Evolutionary conservation across 2,113 vertebrate genomes (phyloP).

Genomic region (Heloderma charlesbogerti): DNA sequence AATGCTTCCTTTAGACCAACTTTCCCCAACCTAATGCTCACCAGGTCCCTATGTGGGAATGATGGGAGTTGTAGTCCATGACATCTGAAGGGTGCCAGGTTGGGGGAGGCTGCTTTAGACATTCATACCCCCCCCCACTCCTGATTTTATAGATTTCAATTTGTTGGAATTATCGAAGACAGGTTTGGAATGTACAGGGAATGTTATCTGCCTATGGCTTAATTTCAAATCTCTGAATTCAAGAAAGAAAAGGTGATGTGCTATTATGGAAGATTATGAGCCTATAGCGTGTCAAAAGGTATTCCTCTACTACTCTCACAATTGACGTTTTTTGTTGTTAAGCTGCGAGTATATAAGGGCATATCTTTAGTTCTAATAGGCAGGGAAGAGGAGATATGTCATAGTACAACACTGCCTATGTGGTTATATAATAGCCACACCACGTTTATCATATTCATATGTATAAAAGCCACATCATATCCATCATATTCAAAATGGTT

Average conservation of each 20-base stretch:
- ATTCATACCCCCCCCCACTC: not conserved
- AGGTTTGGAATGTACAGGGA: not conserved
- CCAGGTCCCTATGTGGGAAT: no score
- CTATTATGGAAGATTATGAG: not conserved
- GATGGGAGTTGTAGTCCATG: no score
- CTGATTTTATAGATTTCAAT: not conserved
- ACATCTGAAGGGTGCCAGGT: no score
- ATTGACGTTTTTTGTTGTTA: not conserved
- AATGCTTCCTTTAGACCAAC: not conserved
- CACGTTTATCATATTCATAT: not conserved
- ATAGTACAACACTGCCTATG: not conserved
- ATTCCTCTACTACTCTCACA: constrained; percentile 5
- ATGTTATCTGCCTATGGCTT: not conserved
- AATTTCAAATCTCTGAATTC: not conserved
- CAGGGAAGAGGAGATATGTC: not conserved
- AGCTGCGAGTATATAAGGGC: not conserved
- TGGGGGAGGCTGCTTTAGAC: not conserved
- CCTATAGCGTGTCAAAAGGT: not conserved
- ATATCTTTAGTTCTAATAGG: not conserved
- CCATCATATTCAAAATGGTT: not conserved
- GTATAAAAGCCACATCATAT: not conserved
- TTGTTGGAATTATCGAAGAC: constrained; percentile 16
- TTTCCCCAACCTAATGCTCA: no score
- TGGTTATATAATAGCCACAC: not conserved
- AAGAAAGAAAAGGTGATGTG: constrained; percentile 7